Evolutionary conservation across 2,797 vertebrate species (phyloP), one percentile per base, ranked within the genome.

Genomic region (Chelonia mydas): DNA sequence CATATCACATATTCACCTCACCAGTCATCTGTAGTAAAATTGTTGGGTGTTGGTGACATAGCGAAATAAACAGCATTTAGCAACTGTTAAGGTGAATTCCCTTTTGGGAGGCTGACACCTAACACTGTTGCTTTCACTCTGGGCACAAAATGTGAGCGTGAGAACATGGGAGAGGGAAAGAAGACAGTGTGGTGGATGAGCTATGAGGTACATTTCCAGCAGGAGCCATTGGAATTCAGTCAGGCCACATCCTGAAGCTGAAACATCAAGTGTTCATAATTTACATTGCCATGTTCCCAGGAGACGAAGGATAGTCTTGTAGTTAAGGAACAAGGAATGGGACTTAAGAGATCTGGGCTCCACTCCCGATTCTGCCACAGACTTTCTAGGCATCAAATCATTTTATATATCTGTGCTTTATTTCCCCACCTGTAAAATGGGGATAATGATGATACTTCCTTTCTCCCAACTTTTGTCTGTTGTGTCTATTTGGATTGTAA

Each of bases 61-160:
- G 77, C 1, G 3, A 94, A 86, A 97, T 68, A 94, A 90, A 94
- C 94, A 81, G 45, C 41, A 41, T 85, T 84, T 89, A 41, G 86
- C 84, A 92, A 86, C 74, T 1, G 2, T 61, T 47, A 59, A 93
- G 94, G 95, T 90, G 90, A 96, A 79, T 37, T 87, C 50, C 84
- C 54, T 88, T 92, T 81, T 78, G 92, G 87, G 92, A 95, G 92
- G 50, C 59, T 55, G 85, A 31, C n/a, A 0, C 47, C 90, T 94
- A 83, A n/a, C 11, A 1, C 83, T 72, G 87, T 17, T 33, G 55
- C 9, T 41, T 47, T 41, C 33, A 50, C 27, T 74, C 23, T 2
- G 10, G 9, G 19, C 19, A 72, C 21, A 72, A 72, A 72, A 10
- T 37, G 68, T 37, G 68, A 21, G 37, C 41, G 37, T 21, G 9